Base-by-base conservation (phyloP, 1,140 invertebrate genomes). In the Odontomachus brunneus region DNA sequence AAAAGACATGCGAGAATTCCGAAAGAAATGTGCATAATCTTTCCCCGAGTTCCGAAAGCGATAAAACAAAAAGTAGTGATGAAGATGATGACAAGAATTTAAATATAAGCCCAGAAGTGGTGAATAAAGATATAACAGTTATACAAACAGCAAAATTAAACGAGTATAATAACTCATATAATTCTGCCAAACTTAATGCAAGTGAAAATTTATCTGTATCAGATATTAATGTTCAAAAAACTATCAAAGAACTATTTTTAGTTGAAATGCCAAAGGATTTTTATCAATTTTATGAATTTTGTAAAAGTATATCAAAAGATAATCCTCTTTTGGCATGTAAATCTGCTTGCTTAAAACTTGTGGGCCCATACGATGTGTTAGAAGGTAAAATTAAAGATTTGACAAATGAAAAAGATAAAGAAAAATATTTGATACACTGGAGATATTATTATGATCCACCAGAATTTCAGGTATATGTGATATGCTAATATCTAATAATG, bases 391-490 rank as follows among this genome's bases (percentile, higher is more conserved):
- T 97, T 81, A 95, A 95, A 84, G 91, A 92, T 29, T 90, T 94
- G 57, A 94, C 95, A 89, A 90, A 95, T 67, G 92, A 26, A 7
- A n/a, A 94, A 48, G 90, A 96, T 88, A 94, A 95, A 67, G 95
- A 95, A n/a, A 93, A 96, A 75, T 96, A 96, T 92, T 92, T 98
- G 84, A 92, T 96, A 49, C 98, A 99, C 91, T 99, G 97, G 97
- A 95, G 98, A 89, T 99, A 97, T 94, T 99, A 96, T 93, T 98
- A 97, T 94, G 98, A 99, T 95, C 97, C 97, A 57, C 98, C 98
- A 49, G 98, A 99, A 94, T 98, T 99, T 93, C 97, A 97, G 94
- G 96, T 97, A 95, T 92, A 49, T 75, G 85, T 66, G 22, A 69
- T 69, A 33, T 38, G 67, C 44, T 81, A 22, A 72, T 14, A 62